phyloP scores from a whole-genome alignment of 1,140 invertebrate genomes.

The Drosophila erecta region DNA sequence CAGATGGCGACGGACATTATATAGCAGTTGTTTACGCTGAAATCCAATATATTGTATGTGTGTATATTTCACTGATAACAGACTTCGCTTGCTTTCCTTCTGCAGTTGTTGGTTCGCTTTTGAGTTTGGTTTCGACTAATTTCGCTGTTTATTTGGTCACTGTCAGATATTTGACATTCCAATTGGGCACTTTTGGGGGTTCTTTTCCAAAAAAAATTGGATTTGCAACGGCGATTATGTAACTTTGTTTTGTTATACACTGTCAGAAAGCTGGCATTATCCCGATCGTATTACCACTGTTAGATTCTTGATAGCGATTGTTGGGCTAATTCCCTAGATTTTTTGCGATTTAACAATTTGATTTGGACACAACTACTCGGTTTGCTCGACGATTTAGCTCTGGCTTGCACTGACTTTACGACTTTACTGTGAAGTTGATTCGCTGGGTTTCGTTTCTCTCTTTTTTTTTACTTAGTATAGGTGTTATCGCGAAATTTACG shows the following conservation, averaged over 20 bases:
- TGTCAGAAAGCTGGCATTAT: conserved; percentile 67
- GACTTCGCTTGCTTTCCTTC: conserved; percentile 8
- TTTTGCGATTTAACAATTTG: conserved; percentile 7
- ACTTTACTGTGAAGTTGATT: conserved; percentile 67
- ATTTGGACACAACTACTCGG: conserved; percentile 65
- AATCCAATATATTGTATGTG: conserved; percentile 17
- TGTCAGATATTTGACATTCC: conserved; percentile 76
- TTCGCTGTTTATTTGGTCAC: conserved; percentile 38
- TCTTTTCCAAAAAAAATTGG: conserved; percentile 40
- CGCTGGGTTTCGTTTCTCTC: conserved; percentile 50
- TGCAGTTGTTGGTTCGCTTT: conserved; percentile 3
- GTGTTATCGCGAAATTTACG: conserved; percentile 54
- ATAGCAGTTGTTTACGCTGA: conserved; percentile 40
- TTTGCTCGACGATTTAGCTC: conserved; percentile 60
- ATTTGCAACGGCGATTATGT: conserved; percentile 34
- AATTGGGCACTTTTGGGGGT: conserved; percentile 60
- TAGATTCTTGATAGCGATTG: conserved; percentile 11
- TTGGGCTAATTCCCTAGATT: background rate
- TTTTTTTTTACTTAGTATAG: conserved; percentile 30
- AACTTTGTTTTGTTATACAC: conserved; percentile 34
- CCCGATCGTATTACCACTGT: background rate
- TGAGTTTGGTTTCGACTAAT: conserved; percentile 1
- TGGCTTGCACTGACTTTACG: conserved; percentile 59
- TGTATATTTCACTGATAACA: conserved; percentile 29
- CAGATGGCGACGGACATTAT: conserved; percentile 69